These are phyloP conservation scores for Cabera pusaria DNA, from an alignment of 2,888 invertebrate genomes.

Conservation along the genomic window DNA sequence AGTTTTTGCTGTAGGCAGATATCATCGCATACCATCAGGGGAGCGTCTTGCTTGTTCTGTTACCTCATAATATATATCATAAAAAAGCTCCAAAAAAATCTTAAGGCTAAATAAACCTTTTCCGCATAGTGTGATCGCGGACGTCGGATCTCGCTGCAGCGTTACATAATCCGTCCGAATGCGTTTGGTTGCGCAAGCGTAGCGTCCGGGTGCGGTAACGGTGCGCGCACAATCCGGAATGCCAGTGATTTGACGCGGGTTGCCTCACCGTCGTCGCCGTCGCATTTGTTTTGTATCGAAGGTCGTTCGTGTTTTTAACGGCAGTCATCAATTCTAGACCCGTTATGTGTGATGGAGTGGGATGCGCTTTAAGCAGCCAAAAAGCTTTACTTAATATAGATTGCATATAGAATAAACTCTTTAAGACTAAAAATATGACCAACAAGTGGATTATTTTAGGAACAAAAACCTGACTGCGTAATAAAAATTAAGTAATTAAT, in stretches of 20 bases:
- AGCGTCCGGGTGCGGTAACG: constrained; percentile 73
- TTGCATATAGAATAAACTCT: no score
- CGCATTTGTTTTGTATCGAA: constrained; percentile 30
- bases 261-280: constrained; percentile 53
- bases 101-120: no score
- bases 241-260: constrained; percentile 71
- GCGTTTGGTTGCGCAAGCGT: constrained; percentile 70
- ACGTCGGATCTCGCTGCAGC: constrained; percentile 52
- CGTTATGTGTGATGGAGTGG: constrained; percentile 23
- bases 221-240: constrained; percentile 74
- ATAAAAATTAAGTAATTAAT: no score
- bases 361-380: constrained; percentile 18
- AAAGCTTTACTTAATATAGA: no score
- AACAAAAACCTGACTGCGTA: no score
- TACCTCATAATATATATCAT: no score
- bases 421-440: no score
- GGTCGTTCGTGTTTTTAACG: constrained; percentile 32
- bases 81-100: no score
- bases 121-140: constrained; percentile 48
- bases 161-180: constrained; percentile 71
- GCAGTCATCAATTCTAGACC: constrained; percentile 26
- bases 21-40: no score
- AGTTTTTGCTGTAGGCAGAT: no score
- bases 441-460: no score
- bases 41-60: no score